Evolutionary conservation across 2,113 vertebrate species (phyloP).

Genomic region (Gambusia affinis): DNA sequence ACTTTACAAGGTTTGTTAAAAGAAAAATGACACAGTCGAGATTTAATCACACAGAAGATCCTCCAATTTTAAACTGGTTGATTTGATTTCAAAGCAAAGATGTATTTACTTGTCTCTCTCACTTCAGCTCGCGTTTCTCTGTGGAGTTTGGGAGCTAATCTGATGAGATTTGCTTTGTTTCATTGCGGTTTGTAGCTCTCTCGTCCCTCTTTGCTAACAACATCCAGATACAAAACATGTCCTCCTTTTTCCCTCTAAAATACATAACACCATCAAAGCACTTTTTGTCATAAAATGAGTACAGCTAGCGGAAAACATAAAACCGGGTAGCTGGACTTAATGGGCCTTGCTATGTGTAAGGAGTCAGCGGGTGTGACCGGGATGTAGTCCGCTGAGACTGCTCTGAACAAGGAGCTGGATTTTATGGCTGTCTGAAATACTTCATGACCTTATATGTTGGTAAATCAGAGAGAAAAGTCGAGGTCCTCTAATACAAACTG

Average conservation of each 20-base stretch:
- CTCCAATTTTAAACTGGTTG: no score
- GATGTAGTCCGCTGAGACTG: constrained; percentile 61
- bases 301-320: constrained; percentile 36
- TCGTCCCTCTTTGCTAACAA: constrained; percentile 3
- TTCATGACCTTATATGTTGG: constrained; percentile 69
- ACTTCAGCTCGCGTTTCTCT: neutral
- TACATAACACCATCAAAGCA: constrained; percentile 54
- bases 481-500: constrained; percentile 34
- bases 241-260: constrained; percentile 44
- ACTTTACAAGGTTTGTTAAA: no score
- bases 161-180: neutral
- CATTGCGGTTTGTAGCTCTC: neutral
- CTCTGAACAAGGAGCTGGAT: constrained; percentile 34
- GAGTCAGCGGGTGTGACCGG: constrained; percentile 54
- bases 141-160: neutral
- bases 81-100: neutral
- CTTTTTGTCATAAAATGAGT: constrained; percentile 43
- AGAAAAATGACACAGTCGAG: no score
- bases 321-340: constrained; percentile 67
- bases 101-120: neutral
- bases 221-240: constrained; percentile 34
- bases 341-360: constrained; percentile 65
- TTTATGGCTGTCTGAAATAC: constrained; percentile 73
- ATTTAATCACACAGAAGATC: no score
- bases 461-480: constrained; percentile 49